Base-by-base conservation (phyloP, 2,888 invertebrate species). In the Agrenia bidenticulata region DNA sequence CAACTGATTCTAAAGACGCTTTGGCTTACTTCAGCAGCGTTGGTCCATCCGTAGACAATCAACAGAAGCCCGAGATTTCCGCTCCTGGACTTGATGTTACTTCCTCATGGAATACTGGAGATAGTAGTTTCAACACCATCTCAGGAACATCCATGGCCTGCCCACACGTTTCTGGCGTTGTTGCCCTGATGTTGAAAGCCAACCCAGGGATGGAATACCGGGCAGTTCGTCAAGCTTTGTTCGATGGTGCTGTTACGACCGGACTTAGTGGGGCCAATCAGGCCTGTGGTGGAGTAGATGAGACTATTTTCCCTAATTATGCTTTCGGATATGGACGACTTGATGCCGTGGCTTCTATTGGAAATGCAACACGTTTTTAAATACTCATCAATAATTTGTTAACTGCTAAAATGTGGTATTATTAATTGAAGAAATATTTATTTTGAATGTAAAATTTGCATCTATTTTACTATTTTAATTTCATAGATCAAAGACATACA, bases 81-180 rank as follows among this genome's bases (percentile, higher is more conserved):
- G 68, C 65, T 23, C 68, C 68, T 13, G 68, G 68, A 26, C 21
- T 27, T 1, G 37, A 39, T 17, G 42, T 68, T 19, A 1, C 26
- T 1, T 68, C 68, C 2, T 41, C 63, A 11, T 56, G 32, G 13
- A 23, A 51, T 13, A 23, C 42, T 13, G 58, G 45, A 5, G 63
- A 63, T 56, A 26, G 37, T 13, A 51, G 49, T 42, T 64, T 56
- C 26, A 49, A 51, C 21, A 41, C 51, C 15, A 19, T 50, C 21
- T 61, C 63, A 13, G 67, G 67, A 41, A 64, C 63, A 1, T 49
- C 49, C 39, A 66, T 66, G 62, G 66, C 66, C 11, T 37, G 42
- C 23, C 67, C 67, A 21, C 67, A 67, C 55, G 67, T 58, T 11
- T 24, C 63, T 4, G 63, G 67, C 9, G 63, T 60, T 13, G 60